These are phyloP conservation scores for Busseola fusca DNA, from an alignment of 2,888 invertebrate species.

Conservation along the genomic window DNA sequence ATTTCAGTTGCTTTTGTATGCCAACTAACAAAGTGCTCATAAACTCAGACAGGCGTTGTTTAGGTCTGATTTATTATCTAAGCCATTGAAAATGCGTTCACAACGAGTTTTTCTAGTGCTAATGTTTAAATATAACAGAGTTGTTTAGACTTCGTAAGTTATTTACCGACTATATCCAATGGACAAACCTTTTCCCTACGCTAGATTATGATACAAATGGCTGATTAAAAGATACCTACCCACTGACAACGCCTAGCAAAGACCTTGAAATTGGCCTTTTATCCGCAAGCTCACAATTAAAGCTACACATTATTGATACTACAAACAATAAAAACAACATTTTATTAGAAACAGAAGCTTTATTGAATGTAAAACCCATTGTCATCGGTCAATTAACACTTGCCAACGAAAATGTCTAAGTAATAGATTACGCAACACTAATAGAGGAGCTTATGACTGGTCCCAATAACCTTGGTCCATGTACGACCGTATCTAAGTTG, in stretches of 20 bases:
- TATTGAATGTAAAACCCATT: slow-evolving; percentile 26
- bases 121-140: slow-evolving; percentile 22
- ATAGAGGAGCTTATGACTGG: slow-evolving; percentile 54
- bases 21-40: slow-evolving; percentile 42
- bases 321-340: slow-evolving; percentile 6
- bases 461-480: slow-evolving; percentile 65
- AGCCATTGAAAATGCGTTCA: slow-evolving; percentile 39
- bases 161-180: not conserved
- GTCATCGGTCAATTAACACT: slow-evolving; percentile 25
- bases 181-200: not conserved
- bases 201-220: not conserved
- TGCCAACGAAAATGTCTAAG: slow-evolving; percentile 22
- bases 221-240: too few species aligned
- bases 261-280: slow-evolving; percentile 6
- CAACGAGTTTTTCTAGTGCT: slow-evolving; percentile 38
- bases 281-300: slow-evolving; percentile 7
- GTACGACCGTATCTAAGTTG: slow-evolving; percentile 66
- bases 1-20: slow-evolving; percentile 48
- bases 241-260: slow-evolving; percentile 1
- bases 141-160: slow-evolving; percentile 3
- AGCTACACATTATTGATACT: slow-evolving; percentile 1
- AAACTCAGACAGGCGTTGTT: slow-evolving; percentile 48
- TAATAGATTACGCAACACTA: slow-evolving; percentile 52
- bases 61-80: slow-evolving; percentile 53
- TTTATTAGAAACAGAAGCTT: slow-evolving; percentile 16